Evolutionary conservation across 2,113 vertebrate genomes (phyloP).

Genomic region (Hippocampus zosterae): DNA sequence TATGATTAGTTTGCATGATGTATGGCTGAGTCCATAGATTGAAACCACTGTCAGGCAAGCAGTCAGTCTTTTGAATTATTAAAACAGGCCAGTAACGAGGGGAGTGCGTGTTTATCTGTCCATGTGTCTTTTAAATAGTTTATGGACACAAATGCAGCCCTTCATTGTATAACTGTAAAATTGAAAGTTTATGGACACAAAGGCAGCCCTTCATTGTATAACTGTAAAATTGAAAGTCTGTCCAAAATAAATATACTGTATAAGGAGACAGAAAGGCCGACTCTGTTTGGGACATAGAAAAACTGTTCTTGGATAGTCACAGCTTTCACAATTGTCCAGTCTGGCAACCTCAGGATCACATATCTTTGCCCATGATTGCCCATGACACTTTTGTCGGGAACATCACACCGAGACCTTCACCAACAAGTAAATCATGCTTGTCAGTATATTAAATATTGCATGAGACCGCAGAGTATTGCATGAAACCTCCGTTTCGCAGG

Average conservation of each 20-base stretch:
- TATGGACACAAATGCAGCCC: not conserved
- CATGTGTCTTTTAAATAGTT: constrained; percentile 1
- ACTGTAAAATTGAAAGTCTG: not conserved
- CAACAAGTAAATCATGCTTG: too few relatives aligned
- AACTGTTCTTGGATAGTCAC: too few relatives aligned
- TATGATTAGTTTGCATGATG: constrained; percentile 2
- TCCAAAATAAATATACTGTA: not conserved
- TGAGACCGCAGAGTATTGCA: too few relatives aligned
- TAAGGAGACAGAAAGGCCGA: not conserved
- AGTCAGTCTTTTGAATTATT: constrained; percentile 57
- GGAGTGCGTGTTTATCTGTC: constrained; percentile 18
- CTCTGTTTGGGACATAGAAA: not conserved
- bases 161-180: not conserved
- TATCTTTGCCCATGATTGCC: too few relatives aligned
- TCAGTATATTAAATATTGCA: too few relatives aligned
- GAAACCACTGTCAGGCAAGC: constrained; percentile 31
- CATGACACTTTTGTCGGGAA: too few relatives aligned
- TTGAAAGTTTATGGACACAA: not conserved
- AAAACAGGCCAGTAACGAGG: constrained; percentile 55
- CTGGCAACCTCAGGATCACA: too few relatives aligned
- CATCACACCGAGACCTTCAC: not conserved
- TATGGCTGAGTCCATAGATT: constrained; percentile 36
- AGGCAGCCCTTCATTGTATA: not conserved
- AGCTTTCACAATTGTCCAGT: too few relatives aligned
- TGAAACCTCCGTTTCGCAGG: too few relatives aligned